Percentiles rank a stretch among this genome's conserved stretches.
Evolutionary conservation across 2,113 vertebrate genomes (phyloP).

Genomic region (Burhinus oedicnemus): DNA sequence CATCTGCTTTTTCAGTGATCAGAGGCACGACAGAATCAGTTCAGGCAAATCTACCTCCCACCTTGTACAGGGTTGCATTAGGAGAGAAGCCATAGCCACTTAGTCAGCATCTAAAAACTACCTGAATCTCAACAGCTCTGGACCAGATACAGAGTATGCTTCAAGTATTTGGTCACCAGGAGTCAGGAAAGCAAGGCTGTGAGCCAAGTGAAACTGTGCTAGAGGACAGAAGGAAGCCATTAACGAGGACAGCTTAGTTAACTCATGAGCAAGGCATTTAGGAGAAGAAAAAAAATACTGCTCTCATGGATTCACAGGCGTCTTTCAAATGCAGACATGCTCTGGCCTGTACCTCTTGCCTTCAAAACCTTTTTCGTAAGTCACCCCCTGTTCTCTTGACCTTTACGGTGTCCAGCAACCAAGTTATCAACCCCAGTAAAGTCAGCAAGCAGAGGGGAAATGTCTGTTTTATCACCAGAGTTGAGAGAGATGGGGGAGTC

Average conservation of each 20-base stretch:
- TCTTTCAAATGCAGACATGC: background rate
- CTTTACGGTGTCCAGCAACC: background rate
- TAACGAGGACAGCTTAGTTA: constrained; percentile 14
- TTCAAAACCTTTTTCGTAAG: background rate
- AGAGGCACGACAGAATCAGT: background rate
- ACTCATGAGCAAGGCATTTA: background rate
- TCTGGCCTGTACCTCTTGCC: background rate
- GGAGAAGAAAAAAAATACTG: background rate
- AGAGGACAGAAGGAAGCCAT: constrained; percentile 53
- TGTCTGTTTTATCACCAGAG: background rate
- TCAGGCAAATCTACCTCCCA: background rate
- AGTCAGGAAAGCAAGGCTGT: constrained; percentile 13
- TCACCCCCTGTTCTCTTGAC: background rate
- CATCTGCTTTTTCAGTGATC: background rate
- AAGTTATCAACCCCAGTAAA: background rate
- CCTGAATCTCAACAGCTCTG: background rate
- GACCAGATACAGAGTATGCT: background rate
- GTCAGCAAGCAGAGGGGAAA: background rate
- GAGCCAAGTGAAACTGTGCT: constrained; percentile 53
- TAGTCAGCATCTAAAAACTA: background rate
- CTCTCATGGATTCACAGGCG: accelerated
- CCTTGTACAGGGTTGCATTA: background rate
- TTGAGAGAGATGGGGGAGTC: background rate
- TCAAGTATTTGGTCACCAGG: constrained; percentile 6
- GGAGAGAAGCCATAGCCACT: background rate